Evolutionary conservation across 2,888 invertebrate species (phyloP), one percentile per base, ranked within the genome.

Genomic region (Thelaira solivaga): DNA sequence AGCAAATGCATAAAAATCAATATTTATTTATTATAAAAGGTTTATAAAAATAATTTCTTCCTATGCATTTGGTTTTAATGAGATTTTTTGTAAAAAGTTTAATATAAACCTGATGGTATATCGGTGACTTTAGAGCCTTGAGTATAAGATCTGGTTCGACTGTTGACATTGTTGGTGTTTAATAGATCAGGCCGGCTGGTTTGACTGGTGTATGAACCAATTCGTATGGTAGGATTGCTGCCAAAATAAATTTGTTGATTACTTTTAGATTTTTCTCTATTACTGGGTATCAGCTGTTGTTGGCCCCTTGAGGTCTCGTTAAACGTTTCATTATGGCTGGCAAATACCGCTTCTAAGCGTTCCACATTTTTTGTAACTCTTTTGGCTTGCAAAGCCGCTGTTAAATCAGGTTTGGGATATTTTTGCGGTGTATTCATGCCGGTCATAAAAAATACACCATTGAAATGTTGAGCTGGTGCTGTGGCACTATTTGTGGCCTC

Each of bases 291-390:
- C 0, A 93, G 29, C n/a, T n/a, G n/a, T 20, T 61, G 45, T 36
- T 61, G 43, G 11, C 53, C 47, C 7, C 69, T 36, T n/a, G 55
- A 24, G 4, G 74, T 36, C 92, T 22, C 95, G 86, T 16, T 94
- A 92, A 83, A 78, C 7, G 85, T 92, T 92, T 84, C 87, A 59
- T 71, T 78, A 53, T 84, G 83, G 65, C 84, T 84, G 39, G 87
- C 87, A 29, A 87, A 86, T 18, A 85, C 87, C 6, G 88, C 88
- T 76, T 95, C 94, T 43, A 95, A 93, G 71, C 95, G 91, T 81
- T 96, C 95, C 53, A 95, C 88, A 81, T 95, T 95, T 88, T 95
- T 95, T 0, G 94, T 93, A 45, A 93, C 86, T 59, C 92, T 91
- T 62, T 91, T 91, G 1, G 92, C 91, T 85, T 92, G 92, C 55